Evolutionary conservation across 2,888 invertebrate genomes (phyloP).

Genomic region (Leptopilina myrica): DNA sequence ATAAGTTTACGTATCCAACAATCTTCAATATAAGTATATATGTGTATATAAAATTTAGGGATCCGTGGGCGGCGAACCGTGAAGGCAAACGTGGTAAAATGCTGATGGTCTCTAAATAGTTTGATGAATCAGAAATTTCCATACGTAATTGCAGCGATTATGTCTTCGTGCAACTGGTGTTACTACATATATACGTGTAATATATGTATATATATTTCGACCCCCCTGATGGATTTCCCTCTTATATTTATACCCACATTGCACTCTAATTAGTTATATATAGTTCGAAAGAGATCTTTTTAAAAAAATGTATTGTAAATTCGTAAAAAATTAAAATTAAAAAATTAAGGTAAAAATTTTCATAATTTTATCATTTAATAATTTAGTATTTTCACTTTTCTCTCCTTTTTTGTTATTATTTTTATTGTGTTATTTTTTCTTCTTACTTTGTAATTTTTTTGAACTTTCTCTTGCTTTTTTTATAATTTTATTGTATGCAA

Average conservation of each 20-base stretch:
- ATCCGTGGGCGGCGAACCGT: constrained; percentile 52
- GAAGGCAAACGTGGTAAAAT: constrained; percentile 59
- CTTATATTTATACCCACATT: not conserved
- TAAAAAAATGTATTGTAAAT: not conserved
- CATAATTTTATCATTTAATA: too few relatives aligned
- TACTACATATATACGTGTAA: constrained; percentile 38
- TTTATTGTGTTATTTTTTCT: too few relatives aligned
- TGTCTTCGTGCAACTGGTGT: constrained; percentile 71
- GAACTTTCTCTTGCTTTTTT: too few relatives aligned
- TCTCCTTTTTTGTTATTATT: too few relatives aligned
- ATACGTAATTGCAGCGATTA: constrained; percentile 75
- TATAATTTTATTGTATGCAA: too few relatives aligned
- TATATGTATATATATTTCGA: constrained; percentile 31
- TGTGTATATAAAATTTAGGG: constrained; percentile 27
- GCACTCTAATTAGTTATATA: not conserved
- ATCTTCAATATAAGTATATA: constrained; percentile 37
- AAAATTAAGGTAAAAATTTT: too few relatives aligned
- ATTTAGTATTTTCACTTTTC: too few relatives aligned
- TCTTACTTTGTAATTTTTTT: too few relatives aligned
- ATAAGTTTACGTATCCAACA: constrained; percentile 47
- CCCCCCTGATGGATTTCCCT: constrained; percentile 43
- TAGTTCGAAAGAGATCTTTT: not conserved
- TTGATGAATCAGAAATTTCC: constrained; percentile 74
- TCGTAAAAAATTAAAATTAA: not conserved
- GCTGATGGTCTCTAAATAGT: constrained; percentile 58